These are phyloP conservation scores for Salvator merianae DNA, from an alignment of 2,113 vertebrate species.

Conservation along the genomic window DNA sequence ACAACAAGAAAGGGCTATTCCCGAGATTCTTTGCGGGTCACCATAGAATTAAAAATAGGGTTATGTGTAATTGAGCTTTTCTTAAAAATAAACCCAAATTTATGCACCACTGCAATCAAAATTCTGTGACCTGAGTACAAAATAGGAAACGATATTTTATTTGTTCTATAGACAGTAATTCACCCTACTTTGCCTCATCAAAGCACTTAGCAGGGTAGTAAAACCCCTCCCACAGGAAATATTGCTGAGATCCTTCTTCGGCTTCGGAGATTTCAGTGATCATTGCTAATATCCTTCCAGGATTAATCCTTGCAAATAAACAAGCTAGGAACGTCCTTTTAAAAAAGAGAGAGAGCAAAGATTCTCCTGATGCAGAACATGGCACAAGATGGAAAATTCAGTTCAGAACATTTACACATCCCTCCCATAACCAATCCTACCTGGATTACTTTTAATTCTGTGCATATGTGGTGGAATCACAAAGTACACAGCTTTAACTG, in stretches of 20 bases:
- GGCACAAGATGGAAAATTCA: neutral
- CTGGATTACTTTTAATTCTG: neutral
- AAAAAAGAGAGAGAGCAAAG: neutral
- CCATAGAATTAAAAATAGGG: neutral
- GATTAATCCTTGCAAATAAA: neutral
- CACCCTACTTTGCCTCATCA: neutral
- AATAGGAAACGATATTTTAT: neutral
- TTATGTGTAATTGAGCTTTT: neutral
- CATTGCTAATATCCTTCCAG: rapidly evolving
- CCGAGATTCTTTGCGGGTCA: neutral
- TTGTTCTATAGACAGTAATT: neutral
- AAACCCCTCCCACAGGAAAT: constrained; percentile 25
- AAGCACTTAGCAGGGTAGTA: neutral
- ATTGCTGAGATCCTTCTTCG: neutral
- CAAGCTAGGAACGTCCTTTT: neutral
- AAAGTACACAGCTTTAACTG: neutral
- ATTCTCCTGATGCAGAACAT: neutral
- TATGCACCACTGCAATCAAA: neutral
- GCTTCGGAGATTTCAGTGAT: neutral
- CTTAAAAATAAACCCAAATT: neutral
- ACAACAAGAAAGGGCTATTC: neutral
- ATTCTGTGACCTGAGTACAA: neutral
- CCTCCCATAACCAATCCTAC: neutral
- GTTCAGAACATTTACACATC: neutral
- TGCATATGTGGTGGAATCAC: neutral